A percentile compares a stretch with the other conserved stretches of the same genome.
Conservation (phyloP, 92 coral and sea anemone species). For the Anthopleura xanthogrammica region DNA sequence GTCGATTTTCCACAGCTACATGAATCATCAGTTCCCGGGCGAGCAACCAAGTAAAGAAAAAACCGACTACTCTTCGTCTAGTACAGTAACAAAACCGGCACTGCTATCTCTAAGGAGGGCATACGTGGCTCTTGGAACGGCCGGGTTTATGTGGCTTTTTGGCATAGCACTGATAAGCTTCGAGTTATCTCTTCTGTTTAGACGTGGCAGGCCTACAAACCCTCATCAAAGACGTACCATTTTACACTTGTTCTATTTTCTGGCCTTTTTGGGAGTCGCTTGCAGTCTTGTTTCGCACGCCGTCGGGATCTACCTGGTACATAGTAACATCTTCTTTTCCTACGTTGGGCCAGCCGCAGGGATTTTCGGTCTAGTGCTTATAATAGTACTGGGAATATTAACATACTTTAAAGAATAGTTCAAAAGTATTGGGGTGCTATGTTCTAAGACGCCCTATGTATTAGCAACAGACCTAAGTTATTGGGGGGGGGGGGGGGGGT, state of each 20-base stretch:
- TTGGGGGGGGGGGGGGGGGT: no score
- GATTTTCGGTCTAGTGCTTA: background rate
- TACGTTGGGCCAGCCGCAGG: background rate
- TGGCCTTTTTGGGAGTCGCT: slow-evolving; percentile 5
- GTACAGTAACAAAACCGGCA: no score
- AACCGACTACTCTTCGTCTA: no score
- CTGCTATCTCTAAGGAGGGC: no score
- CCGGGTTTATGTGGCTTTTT: slow-evolving; percentile 26
- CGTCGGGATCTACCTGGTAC: slow-evolving; percentile 21
- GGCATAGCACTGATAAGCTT: slow-evolving; percentile 23
- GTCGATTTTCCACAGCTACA: slow-evolving; percentile 23
- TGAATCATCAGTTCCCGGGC: slow-evolving; percentile 14
- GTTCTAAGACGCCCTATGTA: no score
- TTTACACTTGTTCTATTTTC: background rate
- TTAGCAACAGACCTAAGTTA: no score
- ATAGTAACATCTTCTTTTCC: background rate
- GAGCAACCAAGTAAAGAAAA: no score
- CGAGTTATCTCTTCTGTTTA: slow-evolving; percentile 22
- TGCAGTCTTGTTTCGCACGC: slow-evolving; percentile 13
- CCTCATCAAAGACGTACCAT: background rate
- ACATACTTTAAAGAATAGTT: background rate
- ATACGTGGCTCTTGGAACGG: background rate
- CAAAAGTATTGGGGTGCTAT: background rate
- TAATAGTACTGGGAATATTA: background rate
- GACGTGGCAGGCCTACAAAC: background rate